Evolutionary conservation across 2,113 vertebrate species (phyloP).

Genomic region (Nerophis ophidion): DNA sequence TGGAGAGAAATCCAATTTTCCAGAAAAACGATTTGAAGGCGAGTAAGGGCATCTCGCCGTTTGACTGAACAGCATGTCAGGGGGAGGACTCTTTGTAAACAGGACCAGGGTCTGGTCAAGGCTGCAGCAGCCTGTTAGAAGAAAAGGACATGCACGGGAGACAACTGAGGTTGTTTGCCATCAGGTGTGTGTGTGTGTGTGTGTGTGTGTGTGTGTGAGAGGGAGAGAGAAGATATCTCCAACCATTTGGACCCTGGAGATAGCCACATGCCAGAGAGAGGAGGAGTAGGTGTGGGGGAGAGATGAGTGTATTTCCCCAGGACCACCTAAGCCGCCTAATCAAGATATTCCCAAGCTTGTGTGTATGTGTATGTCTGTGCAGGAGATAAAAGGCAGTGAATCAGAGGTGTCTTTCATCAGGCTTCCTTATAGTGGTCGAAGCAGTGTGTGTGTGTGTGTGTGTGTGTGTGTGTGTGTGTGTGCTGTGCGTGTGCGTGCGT

Average conservation of each 20-base stretch:
- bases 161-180: constrained; percentile 62
- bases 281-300: constrained; percentile 42
- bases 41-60: constrained; percentile 35
- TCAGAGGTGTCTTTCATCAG: constrained; percentile 63
- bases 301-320: constrained; percentile 58
- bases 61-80: constrained; percentile 48
- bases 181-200: constrained; percentile 64
- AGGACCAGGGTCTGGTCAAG: constrained; percentile 43
- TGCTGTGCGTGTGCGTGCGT: constrained; percentile 12
- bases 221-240: constrained; percentile 57
- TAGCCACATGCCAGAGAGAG: constrained; percentile 61
- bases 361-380: constrained; percentile 33
- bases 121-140: constrained; percentile 56
- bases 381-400: constrained; percentile 61
- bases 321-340: constrained; percentile 68
- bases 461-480: constrained; percentile 22
- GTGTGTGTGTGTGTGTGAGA: too few species aligned
- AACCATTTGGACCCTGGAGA: constrained; percentile 68
- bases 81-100: constrained; percentile 50
- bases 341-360: constrained; percentile 59
- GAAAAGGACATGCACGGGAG: constrained; percentile 48
- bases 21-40: constrained; percentile 31
- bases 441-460: constrained; percentile 13
- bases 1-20: constrained; percentile 52
- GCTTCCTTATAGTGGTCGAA: constrained; percentile 50